Evolutionary conservation across 2,113 vertebrate genomes (phyloP), one percentile per base, ranked within the genome.

Genomic region (Haemorhous mexicanus): DNA sequence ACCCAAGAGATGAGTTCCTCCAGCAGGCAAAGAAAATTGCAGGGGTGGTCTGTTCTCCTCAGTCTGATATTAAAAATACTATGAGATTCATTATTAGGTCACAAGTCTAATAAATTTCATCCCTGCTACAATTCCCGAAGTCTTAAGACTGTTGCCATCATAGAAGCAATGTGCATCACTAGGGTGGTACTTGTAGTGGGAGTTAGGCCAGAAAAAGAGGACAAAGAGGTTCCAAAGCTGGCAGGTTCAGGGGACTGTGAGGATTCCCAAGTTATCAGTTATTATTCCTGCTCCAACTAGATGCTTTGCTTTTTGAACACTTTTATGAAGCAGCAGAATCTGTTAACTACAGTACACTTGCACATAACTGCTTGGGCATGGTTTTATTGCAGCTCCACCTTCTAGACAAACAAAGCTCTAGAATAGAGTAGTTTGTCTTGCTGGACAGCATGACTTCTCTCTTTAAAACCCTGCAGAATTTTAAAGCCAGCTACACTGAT

Each of bases 371-470:
- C 66, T 59, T 39, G 59, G 50, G 78, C 50, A 55, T n/a, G 46
- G 39, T 77, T 95, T 93, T 78, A 88, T 63, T 72, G 58, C 68
- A 83, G 77, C 87, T 80, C 75, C 64, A 83, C 92, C 92, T 93
- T 35, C 33, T 80, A 86, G 52, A 41, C 72, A 95, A 92, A 94
- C 35, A 90, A 70, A 41, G 50, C 74, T 74, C 11, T 53, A 9
- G 15, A 37, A 44, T 1, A n/a, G 58, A 81, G 41, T 9, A 43
- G 46, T 18, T 72, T 52, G 19, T 76, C 77, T 85, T 80, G 62
- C 78, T 80, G 35, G 9, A 46, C 39, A 80, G 37, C 20, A 69
- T 49, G 85, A 61, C 26, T 69, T 44, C 10, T 37, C 23, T 41
- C 41, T 64, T 79, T 56, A 35, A 85, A 83, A 50, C 20, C 37